A percentile compares a stretch with the other conserved stretches of the same genome.
phyloP scores from a whole-genome alignment of 2,113 vertebrate species.

The crab-eating macaque (Macaca fascicularis) region DNA sequence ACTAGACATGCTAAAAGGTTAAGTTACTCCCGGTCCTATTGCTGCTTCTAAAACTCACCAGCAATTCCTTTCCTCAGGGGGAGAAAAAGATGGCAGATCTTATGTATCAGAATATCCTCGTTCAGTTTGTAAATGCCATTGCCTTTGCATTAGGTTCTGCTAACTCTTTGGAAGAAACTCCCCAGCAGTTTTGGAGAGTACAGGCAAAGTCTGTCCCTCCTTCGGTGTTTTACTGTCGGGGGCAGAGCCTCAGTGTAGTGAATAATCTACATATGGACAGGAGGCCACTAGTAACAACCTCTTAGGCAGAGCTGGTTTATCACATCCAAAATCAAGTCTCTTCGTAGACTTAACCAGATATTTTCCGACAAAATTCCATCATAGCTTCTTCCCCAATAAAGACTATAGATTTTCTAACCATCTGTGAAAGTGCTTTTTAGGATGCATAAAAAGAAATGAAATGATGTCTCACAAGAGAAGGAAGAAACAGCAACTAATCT shows the following conservation, averaged over 20 bases:
- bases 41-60: conserved; percentile 38
- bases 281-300: neutral
- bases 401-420: neutral
- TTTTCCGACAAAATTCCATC: neutral
- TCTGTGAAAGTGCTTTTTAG: neutral
- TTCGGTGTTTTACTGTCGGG: neutral
- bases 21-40: conserved; percentile 3
- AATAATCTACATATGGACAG: neutral
- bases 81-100: conserved; percentile 46
- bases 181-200: neutral
- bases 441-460: conserved; percentile 57
- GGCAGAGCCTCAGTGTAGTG: conserved; percentile 38
- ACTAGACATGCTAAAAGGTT: neutral
- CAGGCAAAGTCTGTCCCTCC: neutral
- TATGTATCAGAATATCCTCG: neutral
- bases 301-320: conserved; percentile 62
- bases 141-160: conserved; percentile 48
- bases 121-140: conserved; percentile 27
- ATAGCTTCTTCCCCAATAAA: neutral
- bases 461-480: conserved; percentile 47
- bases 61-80: neutral
- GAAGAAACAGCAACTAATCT: conserved; percentile 56
- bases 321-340: conserved; percentile 44
- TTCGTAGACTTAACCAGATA: neutral
- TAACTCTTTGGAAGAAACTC: conserved; percentile 52